Conservation (phyloP, 2,113 vertebrate genomes). For the Mus pahari region DNA sequence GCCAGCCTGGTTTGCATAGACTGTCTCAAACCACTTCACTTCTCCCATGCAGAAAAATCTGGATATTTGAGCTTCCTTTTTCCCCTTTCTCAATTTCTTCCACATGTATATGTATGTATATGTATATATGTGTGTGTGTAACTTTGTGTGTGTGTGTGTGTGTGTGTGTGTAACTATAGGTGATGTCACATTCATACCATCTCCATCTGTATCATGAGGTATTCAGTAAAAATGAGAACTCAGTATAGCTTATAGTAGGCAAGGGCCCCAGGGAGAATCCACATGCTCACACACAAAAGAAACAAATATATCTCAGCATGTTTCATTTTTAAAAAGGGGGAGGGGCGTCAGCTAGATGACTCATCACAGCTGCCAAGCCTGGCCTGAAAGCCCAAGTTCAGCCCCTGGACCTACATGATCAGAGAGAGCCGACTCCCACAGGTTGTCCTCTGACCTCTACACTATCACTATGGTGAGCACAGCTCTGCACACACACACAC, state of each 20-base stretch:
- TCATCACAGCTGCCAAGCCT: neutral
- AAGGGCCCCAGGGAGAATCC: neutral
- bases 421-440: neutral
- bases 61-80: neutral
- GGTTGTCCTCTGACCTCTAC: neutral
- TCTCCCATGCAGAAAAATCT: neutral
- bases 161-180: neutral
- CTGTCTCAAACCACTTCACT: neutral
- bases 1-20: neutral
- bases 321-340: neutral
- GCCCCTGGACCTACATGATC: neutral
- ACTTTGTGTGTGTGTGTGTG: no score
- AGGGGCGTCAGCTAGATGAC: neutral
- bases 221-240: neutral
- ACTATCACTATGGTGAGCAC: neutral
- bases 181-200: neutral
- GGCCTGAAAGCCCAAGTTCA: neutral
- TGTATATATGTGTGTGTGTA: no score
- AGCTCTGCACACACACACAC: neutral
- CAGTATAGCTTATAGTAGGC: neutral
- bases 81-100: neutral
- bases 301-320: neutral
- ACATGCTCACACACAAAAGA: neutral
- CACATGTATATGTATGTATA: neutral
- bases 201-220: neutral